Evolutionary conservation across 2,797 vertebrate species (phyloP).

Genomic region (Trematomus bernacchii): DNA sequence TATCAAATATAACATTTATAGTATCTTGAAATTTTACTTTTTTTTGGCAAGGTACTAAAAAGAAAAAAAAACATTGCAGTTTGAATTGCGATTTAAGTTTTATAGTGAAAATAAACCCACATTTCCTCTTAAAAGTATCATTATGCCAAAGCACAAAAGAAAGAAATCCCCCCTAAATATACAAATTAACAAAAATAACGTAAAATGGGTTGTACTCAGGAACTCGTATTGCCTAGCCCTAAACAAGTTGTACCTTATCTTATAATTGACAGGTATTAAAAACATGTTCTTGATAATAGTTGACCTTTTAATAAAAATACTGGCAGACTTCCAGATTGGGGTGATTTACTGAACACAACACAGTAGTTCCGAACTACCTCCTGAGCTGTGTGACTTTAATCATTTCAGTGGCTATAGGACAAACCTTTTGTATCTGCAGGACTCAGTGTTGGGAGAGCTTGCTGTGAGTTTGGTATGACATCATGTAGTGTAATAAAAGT

Average conservation of each 20-base stretch:
- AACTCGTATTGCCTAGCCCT: background rate
- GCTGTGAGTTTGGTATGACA: conserved; percentile 54
- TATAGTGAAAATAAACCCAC: background rate
- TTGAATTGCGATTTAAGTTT: conserved; percentile 4
- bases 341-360: conserved; percentile 22
- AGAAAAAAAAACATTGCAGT: background rate
- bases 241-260: conserved; percentile 7
- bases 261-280: conserved; percentile 7
- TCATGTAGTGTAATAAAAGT: conserved; percentile 64
- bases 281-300: conserved; percentile 3
- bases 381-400: conserved; percentile 31
- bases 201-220: background rate
- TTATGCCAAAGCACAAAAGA: background rate
- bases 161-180: too few species aligned
- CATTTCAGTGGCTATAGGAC: conserved; percentile 35
- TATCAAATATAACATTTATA: too few species aligned
- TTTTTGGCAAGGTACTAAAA: background rate
- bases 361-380: conserved; percentile 8
- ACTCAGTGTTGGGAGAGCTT: conserved; percentile 27
- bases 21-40: background rate
- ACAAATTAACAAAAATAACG: background rate
- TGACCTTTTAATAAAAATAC: conserved; percentile 23
- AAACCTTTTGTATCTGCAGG: conserved; percentile 44
- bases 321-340: conserved; percentile 13
- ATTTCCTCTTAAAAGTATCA: background rate